Base-by-base conservation (phyloP, 2,888 invertebrate genomes). In the Harpagoxenus sublaevis region DNA sequence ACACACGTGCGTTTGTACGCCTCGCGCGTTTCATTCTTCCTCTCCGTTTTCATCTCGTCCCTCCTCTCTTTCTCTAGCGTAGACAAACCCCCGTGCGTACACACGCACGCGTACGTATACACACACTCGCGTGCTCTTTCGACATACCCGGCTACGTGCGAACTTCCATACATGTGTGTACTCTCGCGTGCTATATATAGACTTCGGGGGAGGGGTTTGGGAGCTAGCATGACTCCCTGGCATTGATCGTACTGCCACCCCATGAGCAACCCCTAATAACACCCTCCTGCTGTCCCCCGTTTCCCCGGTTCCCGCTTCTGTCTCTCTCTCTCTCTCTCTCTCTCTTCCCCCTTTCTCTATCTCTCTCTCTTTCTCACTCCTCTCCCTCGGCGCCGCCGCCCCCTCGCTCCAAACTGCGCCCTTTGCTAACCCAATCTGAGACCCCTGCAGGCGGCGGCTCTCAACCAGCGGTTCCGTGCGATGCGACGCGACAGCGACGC, bases 191-290 rank as follows among this genome's bases (percentile, higher is more conserved):
- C 92, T 92, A 88, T 90, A 91, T 89, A 90, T 90, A 92, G 88
- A 89, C 83, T 85, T 87, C 75, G 88, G 51, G 63, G 78, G 63
- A 35, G 84, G 83, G 83, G 91, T 89, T 90, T 89, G 90, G 92
- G 91, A 35, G 91, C 90, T 92, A 92, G 94, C 93, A 94, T 93
- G 94, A 94, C 94, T 94, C 94, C 90, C 93, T 92, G 92, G 94
- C 94, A 95, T 95, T 94, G 95, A 95, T 95, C 94, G 94, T 92
- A 89, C 91, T 92, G 91, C 94, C 94, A 93, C 94, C 95, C 94
- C 92, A 94, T 94, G 94, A 94, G 94, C 94, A 94, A 93, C 94
- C 94, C 94, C 94, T 94, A 94, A 94, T 94, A 94, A 94, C 94
- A 90, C 90, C 90, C 90, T 87, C 89, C 87, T 92, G 87, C 91